phyloP scores from a whole-genome alignment of 2,797 vertebrate species.

The Micrastur ruficollis region DNA sequence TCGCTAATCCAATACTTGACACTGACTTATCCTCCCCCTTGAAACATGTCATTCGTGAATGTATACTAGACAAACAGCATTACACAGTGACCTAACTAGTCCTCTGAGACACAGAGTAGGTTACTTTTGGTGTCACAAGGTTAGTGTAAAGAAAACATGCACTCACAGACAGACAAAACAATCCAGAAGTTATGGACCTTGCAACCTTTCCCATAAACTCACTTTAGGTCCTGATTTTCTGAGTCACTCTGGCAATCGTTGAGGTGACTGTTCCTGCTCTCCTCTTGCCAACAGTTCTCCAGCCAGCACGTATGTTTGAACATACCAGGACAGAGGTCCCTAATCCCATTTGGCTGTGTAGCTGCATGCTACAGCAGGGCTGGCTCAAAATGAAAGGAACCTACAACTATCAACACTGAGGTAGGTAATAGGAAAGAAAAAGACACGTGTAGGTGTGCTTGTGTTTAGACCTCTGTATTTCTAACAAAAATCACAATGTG shows the following conservation, averaged over 20 bases:
- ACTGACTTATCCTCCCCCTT: not conserved
- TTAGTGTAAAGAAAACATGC: not conserved
- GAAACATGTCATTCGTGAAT: not conserved
- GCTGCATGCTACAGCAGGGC: not conserved
- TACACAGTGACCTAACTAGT: not conserved
- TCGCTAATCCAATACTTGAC: not conserved
- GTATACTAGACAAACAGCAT: not conserved
- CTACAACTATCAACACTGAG: not conserved
- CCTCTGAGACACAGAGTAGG: not conserved
- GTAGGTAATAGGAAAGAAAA: not conserved
- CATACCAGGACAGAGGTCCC: not conserved
- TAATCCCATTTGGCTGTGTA: not conserved
- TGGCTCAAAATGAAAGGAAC: not conserved
- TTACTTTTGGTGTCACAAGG: not conserved
- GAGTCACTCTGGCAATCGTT: fast-evolving
- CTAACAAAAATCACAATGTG: not conserved
- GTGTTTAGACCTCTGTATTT: not conserved
- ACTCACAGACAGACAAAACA: not conserved
- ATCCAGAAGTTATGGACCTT: not conserved
- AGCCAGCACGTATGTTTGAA: not conserved
- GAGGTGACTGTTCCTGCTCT: not conserved
- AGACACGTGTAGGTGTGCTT: not conserved
- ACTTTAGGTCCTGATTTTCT: not conserved
- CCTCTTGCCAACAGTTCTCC: not conserved
- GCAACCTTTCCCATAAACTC: not conserved